Evolutionary conservation across 2,113 vertebrate genomes (phyloP).

Genomic region (Lepus americanus): DNA sequence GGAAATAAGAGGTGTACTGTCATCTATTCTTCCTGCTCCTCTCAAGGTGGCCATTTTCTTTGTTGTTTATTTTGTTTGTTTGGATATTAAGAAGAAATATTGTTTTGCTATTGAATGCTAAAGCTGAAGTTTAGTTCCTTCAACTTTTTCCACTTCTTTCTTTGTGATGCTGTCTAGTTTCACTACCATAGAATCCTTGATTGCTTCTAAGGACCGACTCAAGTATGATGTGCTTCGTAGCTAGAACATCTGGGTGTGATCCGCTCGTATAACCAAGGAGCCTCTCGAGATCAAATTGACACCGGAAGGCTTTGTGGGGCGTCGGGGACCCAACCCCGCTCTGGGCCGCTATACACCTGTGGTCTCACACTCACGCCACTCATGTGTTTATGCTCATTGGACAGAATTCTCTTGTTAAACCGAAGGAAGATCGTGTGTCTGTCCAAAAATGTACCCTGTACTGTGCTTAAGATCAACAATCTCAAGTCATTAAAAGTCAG

Average conservation of each 20-base stretch:
- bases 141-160: not conserved
- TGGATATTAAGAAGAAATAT: constrained; percentile 56
- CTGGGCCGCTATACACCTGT: not conserved
- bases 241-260: not conserved
- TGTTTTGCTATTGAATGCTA: constrained; percentile 52
- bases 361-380: not conserved
- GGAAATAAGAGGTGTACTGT: constrained; percentile 61
- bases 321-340: not conserved
- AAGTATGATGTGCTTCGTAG: not conserved
- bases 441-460: not conserved
- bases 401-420: not conserved
- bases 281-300: not conserved
- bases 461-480: not conserved
- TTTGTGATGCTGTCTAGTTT: constrained; percentile 1
- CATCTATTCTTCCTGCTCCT: constrained; percentile 20
- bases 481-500: constrained; percentile 15
- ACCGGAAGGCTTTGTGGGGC: not conserved
- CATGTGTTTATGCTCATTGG: not conserved
- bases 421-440: not conserved
- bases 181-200: not conserved
- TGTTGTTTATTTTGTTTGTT: constrained; percentile 41
- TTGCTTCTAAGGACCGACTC: not conserved
- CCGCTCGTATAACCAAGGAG: not conserved
- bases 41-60: constrained; percentile 64
- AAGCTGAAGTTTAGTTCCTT: constrained; percentile 45